Base-by-base conservation (phyloP, 1,140 invertebrate species). In the Nephila pilipes region DNA sequence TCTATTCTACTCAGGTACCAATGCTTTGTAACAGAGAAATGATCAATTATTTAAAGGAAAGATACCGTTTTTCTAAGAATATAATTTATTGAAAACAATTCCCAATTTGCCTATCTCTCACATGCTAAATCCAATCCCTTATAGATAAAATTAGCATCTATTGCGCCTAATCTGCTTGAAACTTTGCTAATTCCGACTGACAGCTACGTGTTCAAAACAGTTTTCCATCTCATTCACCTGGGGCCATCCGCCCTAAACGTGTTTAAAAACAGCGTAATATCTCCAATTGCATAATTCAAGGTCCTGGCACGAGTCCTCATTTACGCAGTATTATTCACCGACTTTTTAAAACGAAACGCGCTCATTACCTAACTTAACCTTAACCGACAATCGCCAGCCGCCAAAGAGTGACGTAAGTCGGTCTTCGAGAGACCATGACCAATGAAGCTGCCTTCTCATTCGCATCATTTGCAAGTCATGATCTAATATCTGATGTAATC, bases 401-500 rank as follows among this genome's bases (percentile, higher is more conserved):
- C 29, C 69, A 75, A 32, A 3, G 69, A 36, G 69, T 89, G 87
- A 89, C 54, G 87, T 65, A 89, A 89, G 29, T 65, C 60, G 20
- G 60, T 65, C 65, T 79, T 10, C 32, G 36, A 69, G 36, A 69
- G 25, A 89, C 87, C 87, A 46, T 89, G 87, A 89, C 79, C 87
- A 65, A 16, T 20, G 46, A 46, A 8, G 46, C 46, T n/a, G n/a
- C n/a, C n/a, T n/a, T n/a, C n/a, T 46, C 32, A 81, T 20, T 46
- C n/a, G 54, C 29, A 85, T 54, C 29, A 58, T 25, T 57, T 57
- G 83, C 55, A 57, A 57, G 54, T 89, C 87, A 65, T 89, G 87
- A 89, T 89, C 46, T 89, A 89, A 89, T 65, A 89, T 1, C 54
- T 89, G 87, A 89, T 63, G 87, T 89, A 89, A 88, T 54, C 25